Conservation (phyloP, 2,797 vertebrate genomes). For the Xerus rutilus region DNA sequence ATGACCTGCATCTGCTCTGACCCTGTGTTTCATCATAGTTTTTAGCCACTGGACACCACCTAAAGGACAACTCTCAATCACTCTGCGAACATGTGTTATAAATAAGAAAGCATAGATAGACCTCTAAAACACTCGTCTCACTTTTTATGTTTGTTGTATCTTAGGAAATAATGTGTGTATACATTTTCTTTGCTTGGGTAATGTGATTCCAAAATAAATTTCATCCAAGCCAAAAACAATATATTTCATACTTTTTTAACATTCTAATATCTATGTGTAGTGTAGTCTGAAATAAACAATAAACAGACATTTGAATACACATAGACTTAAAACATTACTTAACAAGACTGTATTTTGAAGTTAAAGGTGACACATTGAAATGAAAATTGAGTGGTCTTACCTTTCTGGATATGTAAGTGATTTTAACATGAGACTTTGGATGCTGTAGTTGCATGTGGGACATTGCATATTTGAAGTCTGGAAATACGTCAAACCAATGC, state of each 20-base stretch:
- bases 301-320: background rate
- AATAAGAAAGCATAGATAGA: slow-evolving; percentile 87
- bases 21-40: background rate
- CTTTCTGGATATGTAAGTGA: slow-evolving; percentile 87
- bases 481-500: slow-evolving; percentile 87
- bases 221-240: background rate
- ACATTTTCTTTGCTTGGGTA: background rate
- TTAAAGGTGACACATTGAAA: background rate
- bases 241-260: background rate
- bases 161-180: background rate
- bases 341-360: background rate
- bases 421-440: slow-evolving; percentile 87
- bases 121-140: slow-evolving; percentile 81
- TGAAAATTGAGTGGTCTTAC: slow-evolving; percentile 79
- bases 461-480: slow-evolving; percentile 76
- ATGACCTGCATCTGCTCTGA: background rate
- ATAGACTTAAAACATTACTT: background rate
- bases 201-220: slow-evolving; percentile 24
- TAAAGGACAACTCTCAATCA: slow-evolving; percentile 80
- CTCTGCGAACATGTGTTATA: slow-evolving; percentile 87
- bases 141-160: slow-evolving; percentile 58
- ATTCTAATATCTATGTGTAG: background rate
- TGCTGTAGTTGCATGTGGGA: slow-evolving; percentile 81
- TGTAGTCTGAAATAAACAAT: background rate
- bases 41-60: slow-evolving; percentile 63